These are phyloP conservation scores for Sciurus carolinensis DNA, from an alignment of 2,797 vertebrate genomes.

Conservation along the genomic window DNA sequence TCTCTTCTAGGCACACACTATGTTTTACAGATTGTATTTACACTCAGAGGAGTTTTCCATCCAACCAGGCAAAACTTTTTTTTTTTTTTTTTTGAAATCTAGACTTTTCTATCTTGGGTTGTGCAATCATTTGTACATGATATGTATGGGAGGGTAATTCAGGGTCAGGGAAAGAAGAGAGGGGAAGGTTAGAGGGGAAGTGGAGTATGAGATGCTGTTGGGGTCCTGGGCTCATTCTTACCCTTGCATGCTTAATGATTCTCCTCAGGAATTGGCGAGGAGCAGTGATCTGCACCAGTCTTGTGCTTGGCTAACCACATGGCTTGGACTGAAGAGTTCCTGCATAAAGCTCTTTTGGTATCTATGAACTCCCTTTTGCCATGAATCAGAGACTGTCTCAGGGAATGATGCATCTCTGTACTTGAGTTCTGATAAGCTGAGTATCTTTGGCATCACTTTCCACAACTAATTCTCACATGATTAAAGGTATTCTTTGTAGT, in stretches of 20 bases:
- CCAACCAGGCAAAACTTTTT: slow-evolving; percentile 24
- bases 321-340: background rate
- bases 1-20: slow-evolving; percentile 52
- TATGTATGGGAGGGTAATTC: background rate
- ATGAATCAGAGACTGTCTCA: background rate
- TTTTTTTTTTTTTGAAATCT: background rate
- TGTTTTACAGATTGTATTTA: slow-evolving; percentile 47
- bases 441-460: background rate
- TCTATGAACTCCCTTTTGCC: background rate
- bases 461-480: background rate
- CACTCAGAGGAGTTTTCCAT: slow-evolving; percentile 52
- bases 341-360: background rate
- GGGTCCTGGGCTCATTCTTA: background rate
- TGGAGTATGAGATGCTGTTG: background rate
- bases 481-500: background rate
- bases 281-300: background rate
- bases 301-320: background rate
- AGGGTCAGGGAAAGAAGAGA: slow-evolving; percentile 8
- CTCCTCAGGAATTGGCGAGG: background rate
- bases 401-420: background rate
- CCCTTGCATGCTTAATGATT: background rate
- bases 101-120: slow-evolving; percentile 26
- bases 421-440: background rate
- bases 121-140: background rate
- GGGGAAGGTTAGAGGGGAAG: background rate